These are phyloP conservation scores for Hipposideros armiger DNA, from an alignment of 2,113 vertebrate genomes.

Conservation along the genomic window DNA sequence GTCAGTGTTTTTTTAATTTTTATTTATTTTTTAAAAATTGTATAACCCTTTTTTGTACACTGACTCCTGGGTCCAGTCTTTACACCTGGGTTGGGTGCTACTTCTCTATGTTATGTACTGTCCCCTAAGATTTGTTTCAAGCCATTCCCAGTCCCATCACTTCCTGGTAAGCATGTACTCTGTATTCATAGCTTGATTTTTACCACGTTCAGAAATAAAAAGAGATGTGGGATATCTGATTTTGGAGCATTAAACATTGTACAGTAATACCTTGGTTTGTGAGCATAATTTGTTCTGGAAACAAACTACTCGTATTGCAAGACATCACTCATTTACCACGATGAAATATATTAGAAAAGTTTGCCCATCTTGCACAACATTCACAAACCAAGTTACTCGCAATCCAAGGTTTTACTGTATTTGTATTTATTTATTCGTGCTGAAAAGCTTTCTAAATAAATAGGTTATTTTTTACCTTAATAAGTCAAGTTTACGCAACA, in stretches of 20 bases:
- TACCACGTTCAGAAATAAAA: neutral
- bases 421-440: neutral
- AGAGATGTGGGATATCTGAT: neutral
- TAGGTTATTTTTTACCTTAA: neutral
- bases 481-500: neutral
- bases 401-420: neutral
- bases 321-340: too few relatives aligned
- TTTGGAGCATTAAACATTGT: neutral
- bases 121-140: rapidly evolving
- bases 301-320: too few relatives aligned
- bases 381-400: too few relatives aligned
- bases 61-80: neutral
- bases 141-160: neutral
- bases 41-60: neutral
- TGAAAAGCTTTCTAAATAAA: neutral
- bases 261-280: too few relatives aligned
- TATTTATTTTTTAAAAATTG: too few relatives aligned
- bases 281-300: too few relatives aligned
- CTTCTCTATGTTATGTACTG: neutral
- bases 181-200: neutral
- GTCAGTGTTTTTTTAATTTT: neutral
- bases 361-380: too few relatives aligned
- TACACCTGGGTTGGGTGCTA: rapidly evolving
- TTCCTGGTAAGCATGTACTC: neutral
- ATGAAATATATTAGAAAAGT: too few relatives aligned